Conservation (phyloP, 2,113 vertebrate genomes). For the Sialia sialis region DNA sequence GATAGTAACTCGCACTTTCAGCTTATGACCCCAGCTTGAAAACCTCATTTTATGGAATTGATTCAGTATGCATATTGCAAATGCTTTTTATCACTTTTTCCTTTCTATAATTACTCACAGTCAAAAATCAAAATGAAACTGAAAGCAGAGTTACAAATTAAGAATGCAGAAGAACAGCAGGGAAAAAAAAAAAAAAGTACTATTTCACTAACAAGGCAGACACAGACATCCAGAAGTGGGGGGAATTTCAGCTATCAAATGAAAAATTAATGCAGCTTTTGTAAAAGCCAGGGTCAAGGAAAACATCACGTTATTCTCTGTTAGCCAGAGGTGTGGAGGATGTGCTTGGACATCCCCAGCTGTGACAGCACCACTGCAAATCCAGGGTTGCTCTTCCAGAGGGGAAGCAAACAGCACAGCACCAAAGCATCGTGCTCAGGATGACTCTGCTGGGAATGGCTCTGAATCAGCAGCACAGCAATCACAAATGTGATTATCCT, state of each 20-base stretch:
- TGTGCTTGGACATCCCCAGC: background rate
- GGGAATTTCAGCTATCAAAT: background rate
- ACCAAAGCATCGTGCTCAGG: rapidly evolving
- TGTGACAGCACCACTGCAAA: background rate
- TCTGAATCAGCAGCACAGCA: background rate
- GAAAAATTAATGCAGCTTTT: background rate
- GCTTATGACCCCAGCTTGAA: background rate
- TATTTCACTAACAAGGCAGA: background rate
- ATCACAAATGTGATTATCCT: background rate
- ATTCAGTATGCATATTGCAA: background rate
- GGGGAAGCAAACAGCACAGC: background rate
- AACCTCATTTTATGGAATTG: background rate
- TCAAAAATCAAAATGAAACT: constrained; percentile 22
- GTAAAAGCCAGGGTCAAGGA: background rate
- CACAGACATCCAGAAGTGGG: rapidly evolving
- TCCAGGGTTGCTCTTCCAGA: background rate
- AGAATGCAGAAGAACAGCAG: background rate
- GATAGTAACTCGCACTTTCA: background rate
- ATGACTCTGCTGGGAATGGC: background rate
- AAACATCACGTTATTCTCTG: background rate
- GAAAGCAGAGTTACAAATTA: background rate
- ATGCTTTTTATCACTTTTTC: background rate
- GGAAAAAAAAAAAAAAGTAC: background rate
- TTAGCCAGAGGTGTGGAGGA: background rate
- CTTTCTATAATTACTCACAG: background rate